Percentiles rank a stretch among this genome's conserved stretches.
Conservation (phyloP, 2,797 vertebrate species). For the Fratercula arctica region DNA sequence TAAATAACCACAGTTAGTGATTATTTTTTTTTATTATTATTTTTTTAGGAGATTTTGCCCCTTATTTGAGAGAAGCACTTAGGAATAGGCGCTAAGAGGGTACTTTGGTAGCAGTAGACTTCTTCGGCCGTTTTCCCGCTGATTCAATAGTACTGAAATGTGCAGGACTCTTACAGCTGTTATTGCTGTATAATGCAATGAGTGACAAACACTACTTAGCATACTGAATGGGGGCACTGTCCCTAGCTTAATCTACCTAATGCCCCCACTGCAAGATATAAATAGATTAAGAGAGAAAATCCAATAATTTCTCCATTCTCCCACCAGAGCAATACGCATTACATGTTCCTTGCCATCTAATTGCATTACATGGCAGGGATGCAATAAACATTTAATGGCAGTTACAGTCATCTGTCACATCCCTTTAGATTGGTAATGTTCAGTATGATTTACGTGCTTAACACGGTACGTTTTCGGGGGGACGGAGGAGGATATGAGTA, state of each 20-base stretch:
- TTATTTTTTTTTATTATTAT: not conserved
- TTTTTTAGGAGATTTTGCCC: not conserved
- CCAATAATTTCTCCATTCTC: constrained; percentile 95
- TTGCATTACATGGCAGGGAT: constrained; percentile 91
- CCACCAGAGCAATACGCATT: constrained; percentile 88
- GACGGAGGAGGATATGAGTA: not conserved
- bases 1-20: not conserved
- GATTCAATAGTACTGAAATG: constrained; percentile 38
- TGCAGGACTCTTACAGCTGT: constrained; percentile 36
- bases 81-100: not conserved
- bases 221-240: constrained; percentile 81
- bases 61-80: constrained; percentile 25
- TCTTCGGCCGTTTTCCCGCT: constrained; percentile 38
- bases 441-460: constrained; percentile 74
- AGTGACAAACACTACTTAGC: constrained; percentile 91
- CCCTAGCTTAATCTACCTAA: constrained; percentile 89
- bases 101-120: constrained; percentile 3
- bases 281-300: constrained; percentile 95
- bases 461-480: not conserved
- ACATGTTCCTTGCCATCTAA: constrained; percentile 91
- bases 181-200: constrained; percentile 81
- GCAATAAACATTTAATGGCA: constrained; percentile 89
- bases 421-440: constrained; percentile 77
- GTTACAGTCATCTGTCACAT: constrained; percentile 89
- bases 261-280: constrained; percentile 89